Evolutionary conservation across 2,888 invertebrate genomes (phyloP).

Genomic region (Melinopterus prodromus): DNA sequence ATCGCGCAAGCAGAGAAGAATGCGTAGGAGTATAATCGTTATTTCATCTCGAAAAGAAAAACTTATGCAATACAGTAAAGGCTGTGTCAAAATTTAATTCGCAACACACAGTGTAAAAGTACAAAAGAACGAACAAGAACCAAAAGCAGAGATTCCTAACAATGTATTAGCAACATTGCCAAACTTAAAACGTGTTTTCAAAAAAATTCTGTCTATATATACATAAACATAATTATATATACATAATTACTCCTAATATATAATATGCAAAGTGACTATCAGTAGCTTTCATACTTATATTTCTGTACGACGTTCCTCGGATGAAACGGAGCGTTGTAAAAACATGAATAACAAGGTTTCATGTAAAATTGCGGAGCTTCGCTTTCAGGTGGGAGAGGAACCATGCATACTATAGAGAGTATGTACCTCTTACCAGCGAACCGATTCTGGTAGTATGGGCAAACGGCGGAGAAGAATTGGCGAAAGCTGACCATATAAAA

Average conservation of each 20-base stretch:
- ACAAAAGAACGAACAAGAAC: no score
- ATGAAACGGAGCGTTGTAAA: conserved; percentile 19
- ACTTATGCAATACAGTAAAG: neutral
- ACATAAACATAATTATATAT: no score
- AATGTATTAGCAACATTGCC: no score
- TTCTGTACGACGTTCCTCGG: conserved; percentile 11
- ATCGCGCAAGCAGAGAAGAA: neutral
- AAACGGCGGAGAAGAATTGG: neutral
- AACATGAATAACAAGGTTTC: neutral
- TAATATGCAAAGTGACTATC: no score
- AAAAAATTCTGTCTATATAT: no score
- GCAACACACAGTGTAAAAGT: no score
- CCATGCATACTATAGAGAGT: conserved; percentile 16
- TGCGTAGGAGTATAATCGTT: neutral
- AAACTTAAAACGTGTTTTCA: no score
- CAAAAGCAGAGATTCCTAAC: no score
- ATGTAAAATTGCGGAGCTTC: conserved; percentile 13
- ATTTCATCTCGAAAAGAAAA: neutral
- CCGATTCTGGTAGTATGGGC: conserved; percentile 4
- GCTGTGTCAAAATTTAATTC: no score
- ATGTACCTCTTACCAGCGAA: neutral
- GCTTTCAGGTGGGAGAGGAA: conserved; percentile 15
- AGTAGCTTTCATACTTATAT: no score
- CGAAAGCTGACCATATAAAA: conserved; percentile 23
- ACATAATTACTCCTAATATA: no score